Evolutionary conservation across 37 sponge, comb jelly and placozoan genomes (phyloP).

Genomic region (Crambe crambe): DNA sequence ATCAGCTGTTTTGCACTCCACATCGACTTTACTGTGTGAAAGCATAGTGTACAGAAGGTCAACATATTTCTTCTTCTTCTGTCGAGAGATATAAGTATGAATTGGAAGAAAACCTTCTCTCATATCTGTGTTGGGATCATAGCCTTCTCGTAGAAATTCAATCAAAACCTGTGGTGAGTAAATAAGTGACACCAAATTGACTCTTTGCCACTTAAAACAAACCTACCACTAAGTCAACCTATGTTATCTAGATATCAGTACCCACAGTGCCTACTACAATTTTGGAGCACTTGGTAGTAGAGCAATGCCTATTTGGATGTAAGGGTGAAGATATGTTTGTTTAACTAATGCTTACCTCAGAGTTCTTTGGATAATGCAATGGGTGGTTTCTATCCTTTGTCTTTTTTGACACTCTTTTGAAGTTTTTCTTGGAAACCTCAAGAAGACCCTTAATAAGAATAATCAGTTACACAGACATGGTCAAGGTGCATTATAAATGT

Average conservation of each 20-base stretch:
- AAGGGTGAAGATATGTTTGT: no score
- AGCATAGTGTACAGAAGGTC: conserved; percentile 36
- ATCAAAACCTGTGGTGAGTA: background rate
- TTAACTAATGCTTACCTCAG: no score
- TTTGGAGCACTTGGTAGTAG: no score
- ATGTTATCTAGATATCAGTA: no score
- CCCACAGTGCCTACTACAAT: no score
- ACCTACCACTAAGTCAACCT: no score
- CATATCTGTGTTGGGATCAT: background rate
- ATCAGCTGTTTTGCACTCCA: background rate
- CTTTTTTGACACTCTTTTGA: background rate
- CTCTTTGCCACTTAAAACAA: no score
- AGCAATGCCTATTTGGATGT: no score
- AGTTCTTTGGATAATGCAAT: conserved; percentile 11
- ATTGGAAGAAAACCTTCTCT: conserved; percentile 27
- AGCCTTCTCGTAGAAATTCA: background rate
- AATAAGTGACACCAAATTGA: background rate
- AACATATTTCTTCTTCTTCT: conserved; percentile 14
- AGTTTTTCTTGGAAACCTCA: background rate
- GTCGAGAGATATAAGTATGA: conserved; percentile 25
- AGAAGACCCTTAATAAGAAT: background rate
- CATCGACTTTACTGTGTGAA: conserved; percentile 29
- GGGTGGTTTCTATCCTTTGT: background rate
- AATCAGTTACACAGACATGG: no score
- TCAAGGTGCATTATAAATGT: background rate